Base-by-base conservation (phyloP, 1,140 invertebrate genomes). In the Ceratina japonica region DNA sequence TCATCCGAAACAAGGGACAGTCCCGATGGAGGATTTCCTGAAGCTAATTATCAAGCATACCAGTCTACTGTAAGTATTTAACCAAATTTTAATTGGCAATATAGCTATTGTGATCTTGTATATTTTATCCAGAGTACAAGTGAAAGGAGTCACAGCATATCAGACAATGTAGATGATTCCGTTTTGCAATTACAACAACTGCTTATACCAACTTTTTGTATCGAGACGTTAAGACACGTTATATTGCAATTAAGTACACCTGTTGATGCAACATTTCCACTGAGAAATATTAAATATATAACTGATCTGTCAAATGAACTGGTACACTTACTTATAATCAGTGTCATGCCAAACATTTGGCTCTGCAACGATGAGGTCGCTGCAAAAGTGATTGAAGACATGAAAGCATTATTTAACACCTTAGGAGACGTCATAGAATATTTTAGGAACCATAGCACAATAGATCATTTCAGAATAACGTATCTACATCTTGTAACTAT, bases 181-280 rank as follows among this genome's bases (percentile, higher is more conserved):
- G 72, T 90, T 37, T 80, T 93, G 24, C 91, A 91, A 80, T 74
- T 91, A 16, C 91, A 92, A 79, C 93, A 94, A 87, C 90, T 94
- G 81, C 87, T 91, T 13, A 81, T 94, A 69, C 93, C 93, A 5
- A 81, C 89, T 27, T 94, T 91, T 86, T 94, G 93, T 86, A 90
- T 93, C n/a, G 91, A 92, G 49, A 92, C 90, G 31, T 83, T 94
- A 10, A 89, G 88, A 65, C 83, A 84, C 65, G 84, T 92, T 56
- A 87, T 94, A 49, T 81, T 77, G 3, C 80, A 90, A 37, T 68
- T 92, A 49, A 88, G 83, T 62, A 75, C 86, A 65, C 85, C 87
- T n/a, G 71, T 75, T 49, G 70, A 91, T 66, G 44, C 84, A 4
- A 65, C 24, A 18, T 78, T 86, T 54, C 87, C 88, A 61, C 24